Conservation (phyloP, 2,888 invertebrate species). For the Melanargia galathea region DNA sequence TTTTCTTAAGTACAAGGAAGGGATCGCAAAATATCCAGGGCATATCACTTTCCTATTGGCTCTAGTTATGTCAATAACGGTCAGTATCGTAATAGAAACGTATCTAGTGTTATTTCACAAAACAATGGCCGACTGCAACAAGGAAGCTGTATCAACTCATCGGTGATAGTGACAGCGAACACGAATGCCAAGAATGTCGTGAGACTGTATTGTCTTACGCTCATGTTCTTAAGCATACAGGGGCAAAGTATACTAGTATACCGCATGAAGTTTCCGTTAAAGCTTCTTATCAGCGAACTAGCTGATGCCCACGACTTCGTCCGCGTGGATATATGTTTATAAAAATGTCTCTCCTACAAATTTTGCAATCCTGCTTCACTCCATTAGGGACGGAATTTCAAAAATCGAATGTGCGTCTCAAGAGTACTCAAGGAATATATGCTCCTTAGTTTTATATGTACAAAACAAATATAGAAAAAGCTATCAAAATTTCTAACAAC, state of each 20-base stretch:
- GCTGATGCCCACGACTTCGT: too few species aligned
- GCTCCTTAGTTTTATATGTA: too few species aligned
- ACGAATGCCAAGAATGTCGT: slow-evolving; percentile 30
- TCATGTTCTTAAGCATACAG: not conserved
- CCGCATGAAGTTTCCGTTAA: too few species aligned
- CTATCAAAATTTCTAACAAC: too few species aligned
- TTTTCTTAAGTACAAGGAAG: slow-evolving; percentile 36
- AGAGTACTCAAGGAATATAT: too few species aligned
- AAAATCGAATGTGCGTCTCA: too few species aligned
- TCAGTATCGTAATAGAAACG: slow-evolving; percentile 39
- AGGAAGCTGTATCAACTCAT: slow-evolving; percentile 55
- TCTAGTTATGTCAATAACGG: slow-evolving; percentile 40
- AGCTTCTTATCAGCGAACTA: too few species aligned
- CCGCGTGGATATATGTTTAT: too few species aligned
- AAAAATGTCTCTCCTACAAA: too few species aligned
- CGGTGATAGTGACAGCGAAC: slow-evolving; percentile 39
- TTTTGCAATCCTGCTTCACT: too few species aligned
- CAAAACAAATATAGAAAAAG: too few species aligned
- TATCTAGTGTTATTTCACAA: slow-evolving; percentile 45
- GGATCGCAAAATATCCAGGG: slow-evolving; percentile 33
- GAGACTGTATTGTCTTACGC: slow-evolving; percentile 21
- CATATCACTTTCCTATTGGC: slow-evolving; percentile 40
- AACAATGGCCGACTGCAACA: slow-evolving; percentile 51
- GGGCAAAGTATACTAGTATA: not conserved
- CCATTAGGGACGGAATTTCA: too few species aligned